phyloP scores from a whole-genome alignment of 1,140 invertebrate genomes.

The Drosophila pallidifrons region DNA sequence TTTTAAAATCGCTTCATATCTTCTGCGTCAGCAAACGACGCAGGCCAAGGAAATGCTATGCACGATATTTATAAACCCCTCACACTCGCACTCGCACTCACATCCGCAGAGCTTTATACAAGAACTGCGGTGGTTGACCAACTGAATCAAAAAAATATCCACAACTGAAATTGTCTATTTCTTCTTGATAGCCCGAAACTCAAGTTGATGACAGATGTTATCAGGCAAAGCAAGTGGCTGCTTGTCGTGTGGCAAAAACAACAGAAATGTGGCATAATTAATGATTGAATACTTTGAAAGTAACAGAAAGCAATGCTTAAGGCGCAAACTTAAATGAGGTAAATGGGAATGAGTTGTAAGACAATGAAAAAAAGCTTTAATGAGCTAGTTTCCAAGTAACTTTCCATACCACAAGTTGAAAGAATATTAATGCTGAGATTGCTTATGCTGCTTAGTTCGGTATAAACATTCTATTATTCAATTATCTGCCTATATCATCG shows the following conservation, averaged over 20 bases:
- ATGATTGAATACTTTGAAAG: slow-evolving; percentile 15
- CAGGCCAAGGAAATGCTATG: slow-evolving; percentile 60
- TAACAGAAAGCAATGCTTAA: no score
- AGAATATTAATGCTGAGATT: slow-evolving; percentile 1
- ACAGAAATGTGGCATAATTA: slow-evolving; percentile 12
- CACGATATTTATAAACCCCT: slow-evolving; percentile 40
- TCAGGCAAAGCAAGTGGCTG: slow-evolving; percentile 1
- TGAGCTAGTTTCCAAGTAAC: no score
- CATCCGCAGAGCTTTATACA: background rate
- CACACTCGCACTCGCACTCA: slow-evolving; percentile 27
- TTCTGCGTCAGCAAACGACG: slow-evolving; percentile 73
- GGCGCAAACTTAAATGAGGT: background rate
- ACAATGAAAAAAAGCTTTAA: background rate
- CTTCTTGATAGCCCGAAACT: background rate
- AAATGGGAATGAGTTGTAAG: background rate
- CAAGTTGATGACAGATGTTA: slow-evolving; percentile 28
- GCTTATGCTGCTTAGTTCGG: no score
- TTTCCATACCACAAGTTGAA: background rate
- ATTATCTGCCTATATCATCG: no score
- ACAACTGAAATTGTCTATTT: background rate
- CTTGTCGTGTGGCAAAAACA: slow-evolving; percentile 8
- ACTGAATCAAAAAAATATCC: background rate
- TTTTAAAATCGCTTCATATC: slow-evolving; percentile 70
- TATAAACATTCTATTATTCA: no score
- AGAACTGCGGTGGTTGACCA: background rate